phyloP scores from a whole-genome alignment of 2,797 vertebrate species.

The Ceryle rudis region DNA sequence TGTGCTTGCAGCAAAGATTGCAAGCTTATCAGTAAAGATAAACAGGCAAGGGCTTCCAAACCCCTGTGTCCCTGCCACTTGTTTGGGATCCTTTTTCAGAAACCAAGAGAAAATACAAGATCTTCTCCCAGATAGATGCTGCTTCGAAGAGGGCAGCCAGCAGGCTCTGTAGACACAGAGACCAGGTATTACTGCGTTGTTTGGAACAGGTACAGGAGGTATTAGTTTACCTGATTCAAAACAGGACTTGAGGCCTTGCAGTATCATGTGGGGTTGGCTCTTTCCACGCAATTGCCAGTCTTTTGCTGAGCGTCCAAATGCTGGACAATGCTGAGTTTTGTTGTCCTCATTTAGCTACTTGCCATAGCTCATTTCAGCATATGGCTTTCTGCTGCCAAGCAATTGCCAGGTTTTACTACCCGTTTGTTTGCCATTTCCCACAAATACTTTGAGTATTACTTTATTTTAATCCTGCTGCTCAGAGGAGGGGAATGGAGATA shows the following conservation, averaged over 20 bases:
- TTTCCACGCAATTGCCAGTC: background rate
- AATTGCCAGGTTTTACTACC: background rate
- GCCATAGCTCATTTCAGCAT: conserved; percentile 8
- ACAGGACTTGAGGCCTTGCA: conserved; percentile 27
- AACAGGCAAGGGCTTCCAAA: conserved; percentile 62
- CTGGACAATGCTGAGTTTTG: background rate
- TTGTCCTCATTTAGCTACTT: background rate
- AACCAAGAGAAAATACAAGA: conserved; percentile 44
- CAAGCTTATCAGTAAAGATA: conserved; percentile 73
- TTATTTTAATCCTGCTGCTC: conserved; percentile 25
- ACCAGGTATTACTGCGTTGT: background rate
- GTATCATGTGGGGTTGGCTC: background rate
- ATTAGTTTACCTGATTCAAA: conserved; percentile 60
- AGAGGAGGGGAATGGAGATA: background rate
- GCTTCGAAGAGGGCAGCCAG: background rate
- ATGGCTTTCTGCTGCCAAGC: conserved; percentile 2
- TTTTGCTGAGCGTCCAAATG: background rate
- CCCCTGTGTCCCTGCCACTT: conserved; percentile 29
- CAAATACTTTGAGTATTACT: background rate
- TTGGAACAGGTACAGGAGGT: conserved; percentile 59
- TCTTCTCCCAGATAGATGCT: conserved; percentile 37
- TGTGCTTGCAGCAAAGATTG: conserved; percentile 57
- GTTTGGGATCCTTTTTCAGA: conserved; percentile 56
- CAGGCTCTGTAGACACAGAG: conserved; percentile 1
- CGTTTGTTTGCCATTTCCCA: conserved; percentile 28